Evolutionary conservation across 1,140 invertebrate genomes (phyloP).

Genomic region (Aphelenchoides avenae): DNA sequence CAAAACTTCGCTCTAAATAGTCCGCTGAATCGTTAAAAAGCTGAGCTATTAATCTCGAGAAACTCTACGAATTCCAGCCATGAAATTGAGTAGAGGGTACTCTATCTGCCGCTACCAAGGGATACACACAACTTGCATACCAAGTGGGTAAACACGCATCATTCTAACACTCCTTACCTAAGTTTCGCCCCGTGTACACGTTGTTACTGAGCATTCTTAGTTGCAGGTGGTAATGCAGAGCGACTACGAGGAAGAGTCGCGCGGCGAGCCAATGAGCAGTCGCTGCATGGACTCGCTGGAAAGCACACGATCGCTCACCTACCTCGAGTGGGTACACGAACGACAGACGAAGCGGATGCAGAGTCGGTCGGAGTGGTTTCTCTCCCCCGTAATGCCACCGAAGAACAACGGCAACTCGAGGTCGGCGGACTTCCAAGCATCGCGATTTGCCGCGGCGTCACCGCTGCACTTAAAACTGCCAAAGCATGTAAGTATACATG

Average conservation of each 20-base stretch:
- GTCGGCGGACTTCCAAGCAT: slow-evolving; percentile 31
- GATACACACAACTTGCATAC: no score
- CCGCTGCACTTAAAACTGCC: slow-evolving; percentile 21
- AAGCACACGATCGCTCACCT: slow-evolving; percentile 82
- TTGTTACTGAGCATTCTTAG: no score
- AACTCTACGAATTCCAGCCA: no score
- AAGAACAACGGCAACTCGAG: slow-evolving; percentile 38
- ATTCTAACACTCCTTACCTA: no score
- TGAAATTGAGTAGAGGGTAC: no score
- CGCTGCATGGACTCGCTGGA: slow-evolving; percentile 80
- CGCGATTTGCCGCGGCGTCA: slow-evolving; percentile 17
- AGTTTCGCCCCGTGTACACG: no score
- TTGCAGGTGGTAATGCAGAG: slow-evolving; percentile 20
- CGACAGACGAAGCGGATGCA: slow-evolving; percentile 85
- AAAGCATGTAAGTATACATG: slow-evolving; percentile 7
- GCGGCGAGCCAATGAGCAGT: slow-evolving; percentile 58
- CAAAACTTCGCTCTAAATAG: no score
- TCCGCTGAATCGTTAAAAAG: no score
- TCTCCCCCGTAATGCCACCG: slow-evolving; percentile 59
- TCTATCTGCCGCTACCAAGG: no score
- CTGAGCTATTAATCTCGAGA: no score
- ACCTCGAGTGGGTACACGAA: slow-evolving; percentile 86
- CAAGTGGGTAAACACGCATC: no score
- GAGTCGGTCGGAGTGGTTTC: slow-evolving; percentile 87
- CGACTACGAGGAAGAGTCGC: slow-evolving; percentile 10